Percentiles rank a stretch among this genome's conserved stretches.
Conservation (phyloP, 2,888 invertebrate genomes). For the Drosophila cyrtoloma region DNA sequence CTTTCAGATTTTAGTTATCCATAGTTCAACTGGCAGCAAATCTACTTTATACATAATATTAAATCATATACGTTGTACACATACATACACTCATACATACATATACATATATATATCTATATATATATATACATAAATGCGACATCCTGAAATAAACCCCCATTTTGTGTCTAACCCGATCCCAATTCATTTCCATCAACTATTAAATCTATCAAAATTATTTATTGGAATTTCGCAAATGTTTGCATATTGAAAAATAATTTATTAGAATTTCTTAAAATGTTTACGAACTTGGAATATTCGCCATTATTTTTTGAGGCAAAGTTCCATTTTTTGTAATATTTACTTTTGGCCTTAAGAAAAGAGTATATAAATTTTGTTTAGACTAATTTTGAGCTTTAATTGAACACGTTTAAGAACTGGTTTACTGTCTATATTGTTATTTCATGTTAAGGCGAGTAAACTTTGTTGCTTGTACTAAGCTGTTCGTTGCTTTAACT, state of each 20-base stretch:
- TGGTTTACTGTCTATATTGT: constrained; percentile 7
- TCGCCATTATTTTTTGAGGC: not conserved
- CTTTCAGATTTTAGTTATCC: constrained; percentile 30
- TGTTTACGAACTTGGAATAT: not conserved
- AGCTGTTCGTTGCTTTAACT: not conserved
- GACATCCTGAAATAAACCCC: constrained; percentile 33
- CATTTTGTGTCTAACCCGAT: not conserved
- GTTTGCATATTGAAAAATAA: not conserved
- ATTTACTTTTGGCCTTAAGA: not conserved
- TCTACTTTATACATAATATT: constrained; percentile 35
- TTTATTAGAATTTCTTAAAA: not conserved
- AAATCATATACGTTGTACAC: constrained; percentile 40
- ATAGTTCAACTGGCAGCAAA: constrained; percentile 43
- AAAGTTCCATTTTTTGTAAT: not conserved
- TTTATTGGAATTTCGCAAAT: not conserved
- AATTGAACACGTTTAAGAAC: not conserved
- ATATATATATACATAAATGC: constrained; percentile 7
- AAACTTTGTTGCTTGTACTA: not conserved
- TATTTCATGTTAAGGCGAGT: not conserved
- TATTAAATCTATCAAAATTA: not conserved
- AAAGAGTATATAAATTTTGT: not conserved
- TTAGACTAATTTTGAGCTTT: not conserved
- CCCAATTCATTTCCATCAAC: not conserved
- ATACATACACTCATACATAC: not conserved
- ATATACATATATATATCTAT: not conserved